Percentiles rank a stretch among this genome's conserved stretches.
These are phyloP conservation scores for Acrobasis consociella DNA, from an alignment of 2,888 invertebrate species.

Conservation along the genomic window DNA sequence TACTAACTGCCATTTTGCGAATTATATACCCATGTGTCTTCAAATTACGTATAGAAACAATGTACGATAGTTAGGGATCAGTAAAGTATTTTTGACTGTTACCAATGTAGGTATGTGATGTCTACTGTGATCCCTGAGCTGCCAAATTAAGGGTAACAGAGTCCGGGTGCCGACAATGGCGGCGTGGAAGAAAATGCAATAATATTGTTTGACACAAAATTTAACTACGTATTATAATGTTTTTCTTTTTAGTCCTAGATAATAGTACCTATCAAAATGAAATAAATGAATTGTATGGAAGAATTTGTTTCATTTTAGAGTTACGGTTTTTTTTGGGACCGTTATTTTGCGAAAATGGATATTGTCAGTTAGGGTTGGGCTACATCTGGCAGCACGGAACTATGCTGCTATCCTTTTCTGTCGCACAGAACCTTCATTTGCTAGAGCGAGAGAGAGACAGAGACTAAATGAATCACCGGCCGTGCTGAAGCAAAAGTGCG, in stretches of 20 bases:
- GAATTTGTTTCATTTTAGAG: slow-evolving; percentile 32
- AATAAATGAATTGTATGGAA: slow-evolving; percentile 51
- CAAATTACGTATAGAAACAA: slow-evolving; percentile 27
- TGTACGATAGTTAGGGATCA: slow-evolving; percentile 22
- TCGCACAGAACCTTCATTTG: too few species aligned
- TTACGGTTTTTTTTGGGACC: not conserved
- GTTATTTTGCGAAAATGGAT: too few species aligned
- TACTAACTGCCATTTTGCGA: slow-evolving; percentile 73
- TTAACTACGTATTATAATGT: slow-evolving; percentile 34
- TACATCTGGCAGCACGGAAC: too few species aligned
- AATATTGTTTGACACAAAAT: slow-evolving; percentile 33
- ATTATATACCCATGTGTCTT: slow-evolving; percentile 36
- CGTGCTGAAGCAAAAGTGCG: too few species aligned
- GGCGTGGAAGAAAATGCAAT: slow-evolving; percentile 22
- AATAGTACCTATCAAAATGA: slow-evolving; percentile 44
- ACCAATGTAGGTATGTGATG: slow-evolving; percentile 16
- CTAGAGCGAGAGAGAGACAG: too few species aligned
- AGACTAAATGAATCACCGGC: too few species aligned
- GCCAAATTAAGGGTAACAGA: slow-evolving; percentile 42
- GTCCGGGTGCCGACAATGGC: slow-evolving; percentile 18
- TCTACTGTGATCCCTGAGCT: slow-evolving; percentile 39
- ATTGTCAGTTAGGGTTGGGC: too few species aligned
- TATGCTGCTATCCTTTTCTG: too few species aligned
- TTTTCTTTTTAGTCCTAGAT: slow-evolving; percentile 43
- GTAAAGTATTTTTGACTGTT: slow-evolving; percentile 18